Percentiles rank a stretch among this genome's conserved stretches.
Evolutionary conservation across 2,888 invertebrate genomes (phyloP).

Genomic region (Leptura quadrifasciata): DNA sequence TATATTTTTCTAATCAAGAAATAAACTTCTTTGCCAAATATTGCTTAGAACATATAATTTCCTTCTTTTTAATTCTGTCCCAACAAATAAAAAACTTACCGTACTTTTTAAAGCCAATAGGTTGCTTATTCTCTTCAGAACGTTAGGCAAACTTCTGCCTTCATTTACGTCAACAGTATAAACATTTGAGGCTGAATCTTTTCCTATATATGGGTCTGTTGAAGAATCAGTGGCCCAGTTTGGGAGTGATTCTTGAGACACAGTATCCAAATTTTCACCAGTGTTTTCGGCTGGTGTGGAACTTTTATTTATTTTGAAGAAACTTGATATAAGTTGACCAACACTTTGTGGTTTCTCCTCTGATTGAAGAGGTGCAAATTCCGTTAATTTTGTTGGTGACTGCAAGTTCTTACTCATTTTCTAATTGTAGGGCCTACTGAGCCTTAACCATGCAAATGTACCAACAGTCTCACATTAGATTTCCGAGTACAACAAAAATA

Average conservation of each 20-base stretch:
- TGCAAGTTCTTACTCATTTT: slow-evolving; percentile 69
- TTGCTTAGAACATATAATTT: background rate
- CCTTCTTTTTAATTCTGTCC: background rate
- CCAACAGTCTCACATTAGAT: no score
- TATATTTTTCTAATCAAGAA: no score
- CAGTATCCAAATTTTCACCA: slow-evolving; percentile 59
- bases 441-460: no score
- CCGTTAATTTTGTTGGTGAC: slow-evolving; percentile 82
- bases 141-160: slow-evolving; percentile 89
- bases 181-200: slow-evolving; percentile 63
- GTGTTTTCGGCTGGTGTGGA: slow-evolving; percentile 71
- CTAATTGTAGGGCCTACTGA: background rate
- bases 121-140: slow-evolving; percentile 90
- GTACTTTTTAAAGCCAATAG: slow-evolving; percentile 88
- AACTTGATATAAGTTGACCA: slow-evolving; percentile 83
- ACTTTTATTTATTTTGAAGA: slow-evolving; percentile 83
- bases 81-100: slow-evolving; percentile 75
- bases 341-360: slow-evolving; percentile 85
- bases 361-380: slow-evolving; percentile 86
- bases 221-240: slow-evolving; percentile 69
- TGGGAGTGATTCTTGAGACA: slow-evolving; percentile 68
- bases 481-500: no score
- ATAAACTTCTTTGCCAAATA: no score
- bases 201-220: slow-evolving; percentile 64
- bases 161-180: slow-evolving; percentile 78